Base-by-base conservation (phyloP, 2,797 vertebrate genomes). In the Acestrorhynchus altus region DNA sequence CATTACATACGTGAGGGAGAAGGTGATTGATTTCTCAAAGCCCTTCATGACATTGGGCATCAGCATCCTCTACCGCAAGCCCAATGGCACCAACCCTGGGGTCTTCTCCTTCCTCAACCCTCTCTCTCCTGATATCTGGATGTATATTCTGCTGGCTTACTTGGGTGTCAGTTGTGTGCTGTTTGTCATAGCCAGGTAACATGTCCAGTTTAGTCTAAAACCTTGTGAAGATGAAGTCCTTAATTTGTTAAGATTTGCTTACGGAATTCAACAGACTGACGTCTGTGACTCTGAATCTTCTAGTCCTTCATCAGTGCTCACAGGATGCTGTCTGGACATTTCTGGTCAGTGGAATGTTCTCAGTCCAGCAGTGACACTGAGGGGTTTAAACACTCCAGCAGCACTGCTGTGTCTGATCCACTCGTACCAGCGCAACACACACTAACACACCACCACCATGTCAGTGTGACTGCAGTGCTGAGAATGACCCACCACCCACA, bases 131-230 rank as follows among this genome's bases (percentile, higher is more conserved):
- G 98, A 99, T 97, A 99, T 99, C 97, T 99, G 98, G 98, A 99
- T 99, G 97, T 99, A 99, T 98, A 98, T 99, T 98, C 97, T 99
- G 97, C 97, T 99, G 96, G 98, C 98, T 96, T 99, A 97, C 98
- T 98, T 99, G 96, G 98, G 97, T 97, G 98, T 99, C 97, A 99
- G 98, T 98, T 99, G 98, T 98, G 98, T 99, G 98, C 98, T 99
- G 96, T 99, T 99, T 99, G 98, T 99, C 96, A 99, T 99, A 96
- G 98, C 98, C 97, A 99, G 98, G 98, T 99, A 98, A 99, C 97
- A 99, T 96, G 92, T 88, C 93, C 26, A 86, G 86, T 82, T 85
- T 60, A 60, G 57, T 59, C 13, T 6, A 31, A 60, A 35, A 60
- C 16, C 11, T 52, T 84, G 75, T 56, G 40, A 18, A 60, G 54